Base-by-base conservation (phyloP, 92 coral and sea anemone genomes). In the Epizoanthus fatuus region DNA sequence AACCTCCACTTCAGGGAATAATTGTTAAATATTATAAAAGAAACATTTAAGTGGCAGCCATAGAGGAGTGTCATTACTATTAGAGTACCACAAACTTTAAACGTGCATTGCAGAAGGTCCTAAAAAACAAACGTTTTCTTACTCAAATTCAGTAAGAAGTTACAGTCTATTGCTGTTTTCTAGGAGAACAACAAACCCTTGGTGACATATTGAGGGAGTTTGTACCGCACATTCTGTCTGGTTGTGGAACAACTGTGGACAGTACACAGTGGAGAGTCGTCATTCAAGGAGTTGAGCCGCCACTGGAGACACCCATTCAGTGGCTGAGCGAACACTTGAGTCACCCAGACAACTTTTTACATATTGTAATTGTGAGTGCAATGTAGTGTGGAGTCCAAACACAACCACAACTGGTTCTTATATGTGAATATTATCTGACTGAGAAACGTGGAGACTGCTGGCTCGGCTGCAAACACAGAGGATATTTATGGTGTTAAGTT, bases 251-350 rank as follows among this genome's bases (percentile, higher is more conserved):
- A n/a, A 89, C 70, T 72, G 69, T 92, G 63, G 96, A 93, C 91
- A 91, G 60, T 78, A 85, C 90, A 38, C 89, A 95, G 47, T 93
- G 95, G 94, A 75, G 95, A 25, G 91, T 95, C 11, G 96, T 97
- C 2, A 90, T 95, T 22, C 99, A 97, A 47, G 99, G 99, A 83
- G 93, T 97, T 32, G 97, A 97, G 72, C 97, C 97, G 0, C 99
- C 99, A 0, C 82, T 91, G 3, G 99, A 97, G 90, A 91, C 99
- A 63, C 99, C 99, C 71, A 84, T 94, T 40, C 99, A 97, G 81
- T 97, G 99, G 99, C 86, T 97, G 5, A 97, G 99, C 73, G 99
- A 97, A 88, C 99, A 97, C 86, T 90, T 97, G 11, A 97, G 99
- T 55, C 93, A 97, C 71, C 99, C 99, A 4, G 99, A 97, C 83